Base-by-base conservation (phyloP, 2,888 invertebrate genomes). In the Tenthredo scrophulariae region DNA sequence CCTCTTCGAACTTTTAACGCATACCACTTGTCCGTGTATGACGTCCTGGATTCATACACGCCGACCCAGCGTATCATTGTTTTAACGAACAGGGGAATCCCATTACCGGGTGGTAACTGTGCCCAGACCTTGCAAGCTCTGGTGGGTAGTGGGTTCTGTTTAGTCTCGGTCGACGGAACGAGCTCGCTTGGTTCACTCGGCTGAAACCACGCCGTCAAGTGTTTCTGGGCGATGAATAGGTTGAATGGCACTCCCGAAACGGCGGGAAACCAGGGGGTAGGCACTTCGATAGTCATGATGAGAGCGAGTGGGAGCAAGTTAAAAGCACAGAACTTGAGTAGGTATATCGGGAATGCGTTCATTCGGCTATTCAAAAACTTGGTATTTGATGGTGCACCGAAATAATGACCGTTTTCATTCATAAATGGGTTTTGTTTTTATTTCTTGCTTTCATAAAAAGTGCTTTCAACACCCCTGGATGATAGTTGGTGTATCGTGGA, bases 11-110 rank as follows among this genome's bases (percentile, higher is more conserved):
- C 18, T 26, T 80, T 22, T 22, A 62, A 58, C 33, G 18, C 18
- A 58, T 37, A 79, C 18, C 1, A 54, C 26, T 54, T 33, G 10
- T 18, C 26, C 22, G 15, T 26, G 62, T 37, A 67, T 70, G 83
- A 46, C 46, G 83, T 15, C 90, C 91, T 91, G 90, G 90, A 92
- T 91, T 92, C 91, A 91, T 91, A 92, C 90, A 90, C 89, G 65
- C 33, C 62, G 15, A 58, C 80, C 62, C 62, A 40, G 90, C 91
- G 90, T 91, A 91, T 92, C 91, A 91, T 92, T 92, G 91, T 92
- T 91, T 89, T 88, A 90, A 89, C 90, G 91, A 92, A 92, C 92
- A 92, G 92, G 90, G 92, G 91, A 92, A 92, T 92, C 90, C 92
- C 92, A 92, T 92, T 92, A 92, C 92, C 90, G 91, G 91, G 90